Evolutionary conservation across 2,888 invertebrate genomes (phyloP), one percentile per base, ranked within the genome.

Genomic region (Onchidella celtica): DNA sequence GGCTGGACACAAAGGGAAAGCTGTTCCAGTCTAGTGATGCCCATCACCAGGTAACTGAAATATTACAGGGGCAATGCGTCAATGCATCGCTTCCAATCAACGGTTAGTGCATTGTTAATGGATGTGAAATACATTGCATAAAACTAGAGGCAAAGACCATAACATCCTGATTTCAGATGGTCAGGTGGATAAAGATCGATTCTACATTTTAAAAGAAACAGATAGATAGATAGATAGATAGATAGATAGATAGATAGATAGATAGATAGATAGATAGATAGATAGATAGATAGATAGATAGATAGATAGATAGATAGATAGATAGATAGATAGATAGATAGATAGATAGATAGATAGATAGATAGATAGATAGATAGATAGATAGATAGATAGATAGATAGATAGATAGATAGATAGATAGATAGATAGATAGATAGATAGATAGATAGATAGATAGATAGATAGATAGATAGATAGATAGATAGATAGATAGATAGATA

Each of bases 261-360:
- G 65, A 24, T 65, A 3, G 65, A 24, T 65, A 3, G 29, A 3
- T 65, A 3, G 32, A 24, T 65, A 3, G 65, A 24, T 65, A 3
- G 65, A 24, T 65, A 3, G 65, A 24, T 65, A 3, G 65, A 24
- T 65, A 3, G 65, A 24, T 65, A 3, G 65, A 24, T 65, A 3
- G 65, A 24, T 29, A 3, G 65, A 65, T 65, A 3, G 65, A 29
- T 65, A 3, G 65, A 65, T 65, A 3, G 65, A 65, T 65, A 3
- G 65, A 65, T 29, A 3, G 65, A 65, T 65, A 3, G 65, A 65
- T 65, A 3, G 65, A 65, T 65, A 3, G 65, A 65, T 65, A 3
- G 59, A 59, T 59, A 3, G 59, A 59, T 59, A 3, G 59, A 59
- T 59, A 11, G 59, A 59, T 59, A 11, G 59, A 59, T 59, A 11